phyloP scores from a whole-genome alignment of 2,888 invertebrate species.

The Anthophora plumipes region DNA sequence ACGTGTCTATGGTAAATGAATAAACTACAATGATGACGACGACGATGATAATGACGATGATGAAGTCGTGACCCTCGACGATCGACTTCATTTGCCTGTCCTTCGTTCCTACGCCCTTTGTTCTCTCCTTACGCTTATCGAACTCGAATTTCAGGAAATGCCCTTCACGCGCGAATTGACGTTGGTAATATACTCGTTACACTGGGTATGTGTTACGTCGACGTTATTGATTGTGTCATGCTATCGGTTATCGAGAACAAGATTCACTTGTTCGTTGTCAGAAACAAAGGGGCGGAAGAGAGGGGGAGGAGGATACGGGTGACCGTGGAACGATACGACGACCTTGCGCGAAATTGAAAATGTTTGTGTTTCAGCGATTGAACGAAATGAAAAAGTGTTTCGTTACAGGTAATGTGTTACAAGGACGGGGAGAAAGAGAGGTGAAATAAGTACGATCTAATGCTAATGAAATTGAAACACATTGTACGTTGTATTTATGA shows the following conservation, averaged over 20 bases:
- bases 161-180: constrained; percentile 37
- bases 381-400: constrained; percentile 17
- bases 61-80: constrained; percentile 53
- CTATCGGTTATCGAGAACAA: neutral
- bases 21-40: too few relatives aligned
- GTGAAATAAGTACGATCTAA: neutral
- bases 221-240: constrained; percentile 43
- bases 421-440: constrained; percentile 1
- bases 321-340: neutral
- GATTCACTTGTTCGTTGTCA: neutral
- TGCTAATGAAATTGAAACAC: neutral
- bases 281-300: too few relatives aligned
- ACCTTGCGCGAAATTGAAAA: neutral
- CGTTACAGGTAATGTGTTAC: constrained; percentile 22
- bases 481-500: too few relatives aligned
- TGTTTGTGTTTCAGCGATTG: neutral
- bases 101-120: constrained; percentile 51
- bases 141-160: constrained; percentile 60
- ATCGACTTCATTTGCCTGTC: constrained; percentile 59
- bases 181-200: constrained; percentile 3
- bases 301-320: neutral
- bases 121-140: constrained; percentile 48
- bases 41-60: neutral
- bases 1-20: neutral
- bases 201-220: constrained; percentile 18